These are phyloP conservation scores for Toxotes lorentzi DNA, from an alignment of 2,797 vertebrate species.

Conservation along the genomic window DNA sequence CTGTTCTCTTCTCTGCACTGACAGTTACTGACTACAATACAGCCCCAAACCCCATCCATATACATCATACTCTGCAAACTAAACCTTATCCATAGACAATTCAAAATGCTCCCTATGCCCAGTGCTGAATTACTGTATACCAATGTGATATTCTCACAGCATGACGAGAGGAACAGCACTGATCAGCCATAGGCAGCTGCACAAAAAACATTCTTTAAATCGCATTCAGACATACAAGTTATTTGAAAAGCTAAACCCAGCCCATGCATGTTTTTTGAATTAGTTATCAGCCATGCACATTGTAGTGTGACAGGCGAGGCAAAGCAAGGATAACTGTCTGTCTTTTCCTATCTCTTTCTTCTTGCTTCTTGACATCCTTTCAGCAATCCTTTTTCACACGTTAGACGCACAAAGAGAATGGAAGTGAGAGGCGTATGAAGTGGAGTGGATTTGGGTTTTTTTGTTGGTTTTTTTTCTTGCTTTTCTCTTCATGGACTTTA, in stretches of 20 bases:
- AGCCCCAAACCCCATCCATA: conserved; percentile 68
- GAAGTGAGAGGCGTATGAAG: conserved; percentile 77
- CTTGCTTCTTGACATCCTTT: conserved; percentile 67
- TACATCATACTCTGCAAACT: conserved; percentile 71
- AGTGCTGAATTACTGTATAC: conserved; percentile 57
- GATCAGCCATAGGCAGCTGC: conserved; percentile 74
- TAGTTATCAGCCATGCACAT: conserved; percentile 79
- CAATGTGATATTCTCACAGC: conserved; percentile 58
- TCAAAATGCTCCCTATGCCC: conserved; percentile 43
- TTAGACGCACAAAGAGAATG: conserved; percentile 79
- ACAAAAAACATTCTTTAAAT: conserved; percentile 73
- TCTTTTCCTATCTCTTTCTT: conserved; percentile 50
- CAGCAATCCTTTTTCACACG: conserved; percentile 82
- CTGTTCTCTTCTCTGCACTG: conserved; percentile 69
- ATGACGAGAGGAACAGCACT: conserved; percentile 69
- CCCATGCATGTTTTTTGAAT: conserved; percentile 79
- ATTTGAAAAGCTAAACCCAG: conserved; percentile 67
- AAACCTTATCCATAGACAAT: conserved; percentile 52
- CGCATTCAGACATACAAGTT: conserved; percentile 70
- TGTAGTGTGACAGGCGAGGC: conserved; percentile 76
- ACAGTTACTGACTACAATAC: conserved; percentile 66
- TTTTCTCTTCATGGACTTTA: conserved; percentile 63
- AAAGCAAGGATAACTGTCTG: conserved; percentile 70
- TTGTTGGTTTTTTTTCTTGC: neutral
- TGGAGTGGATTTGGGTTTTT: conserved; percentile 66